Evolutionary conservation across 2,888 invertebrate genomes (phyloP).

Genomic region (Yponomeuta sedellus): DNA sequence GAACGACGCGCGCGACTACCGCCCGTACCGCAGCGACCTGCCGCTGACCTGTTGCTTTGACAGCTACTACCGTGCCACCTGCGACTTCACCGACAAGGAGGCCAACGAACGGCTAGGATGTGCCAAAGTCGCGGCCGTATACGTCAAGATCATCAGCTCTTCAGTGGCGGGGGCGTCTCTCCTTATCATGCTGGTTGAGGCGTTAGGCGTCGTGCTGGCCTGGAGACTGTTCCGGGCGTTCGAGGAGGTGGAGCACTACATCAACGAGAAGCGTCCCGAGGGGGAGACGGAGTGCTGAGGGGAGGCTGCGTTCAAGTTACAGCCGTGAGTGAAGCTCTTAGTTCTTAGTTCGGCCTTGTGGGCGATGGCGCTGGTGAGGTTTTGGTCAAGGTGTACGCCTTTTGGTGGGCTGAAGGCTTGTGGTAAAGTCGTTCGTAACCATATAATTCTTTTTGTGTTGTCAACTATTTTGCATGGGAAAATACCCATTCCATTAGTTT

Average conservation of each 20-base stretch:
- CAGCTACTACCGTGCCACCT: constrained; percentile 61
- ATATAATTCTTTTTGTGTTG: too few relatives aligned
- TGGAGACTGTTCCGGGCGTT: constrained; percentile 62
- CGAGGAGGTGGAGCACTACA: constrained; percentile 67
- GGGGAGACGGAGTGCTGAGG: constrained; percentile 67
- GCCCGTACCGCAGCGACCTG: constrained; percentile 64
- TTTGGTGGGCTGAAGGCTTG: too few relatives aligned
- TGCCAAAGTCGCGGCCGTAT: constrained; percentile 69
- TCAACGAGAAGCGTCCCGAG: constrained; percentile 58
- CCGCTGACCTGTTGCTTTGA: constrained; percentile 64
- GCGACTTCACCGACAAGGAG: constrained; percentile 69
- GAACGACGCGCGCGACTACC: constrained; percentile 66
- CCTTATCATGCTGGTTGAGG: constrained; percentile 55
- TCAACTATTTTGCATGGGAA: too few relatives aligned
- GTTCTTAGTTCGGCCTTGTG: background rate
- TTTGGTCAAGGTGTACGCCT: too few relatives aligned
- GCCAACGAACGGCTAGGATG: constrained; percentile 68
- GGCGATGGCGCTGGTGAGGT: background rate
- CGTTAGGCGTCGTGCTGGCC: constrained; percentile 54
- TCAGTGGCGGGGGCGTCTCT: constrained; percentile 62
- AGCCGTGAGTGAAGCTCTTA: background rate
- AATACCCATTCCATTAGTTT: too few relatives aligned
- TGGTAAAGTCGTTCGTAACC: too few relatives aligned
- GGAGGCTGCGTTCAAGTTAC: background rate
- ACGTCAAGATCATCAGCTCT: constrained; percentile 67